Percentiles rank a stretch among this genome's conserved stretches.
Evolutionary conservation across 2,888 invertebrate species (phyloP).

Genomic region (Diadegma fenestrale): DNA sequence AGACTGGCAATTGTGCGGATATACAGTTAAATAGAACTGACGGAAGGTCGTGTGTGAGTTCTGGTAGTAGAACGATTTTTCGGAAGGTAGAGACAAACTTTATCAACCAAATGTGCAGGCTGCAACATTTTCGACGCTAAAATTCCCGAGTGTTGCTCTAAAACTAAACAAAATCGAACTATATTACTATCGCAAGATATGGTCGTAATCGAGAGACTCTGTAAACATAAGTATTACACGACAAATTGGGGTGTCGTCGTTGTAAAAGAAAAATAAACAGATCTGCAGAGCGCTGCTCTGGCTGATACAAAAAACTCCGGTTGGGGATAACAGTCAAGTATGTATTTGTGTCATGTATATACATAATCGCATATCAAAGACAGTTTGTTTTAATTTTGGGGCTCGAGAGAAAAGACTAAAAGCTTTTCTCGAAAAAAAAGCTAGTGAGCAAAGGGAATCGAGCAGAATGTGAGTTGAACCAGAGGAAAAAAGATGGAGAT

Average conservation of each 20-base stretch:
- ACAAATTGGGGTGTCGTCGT: not conserved
- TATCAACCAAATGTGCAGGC: too few relatives aligned
- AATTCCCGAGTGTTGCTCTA: not conserved
- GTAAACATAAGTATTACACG: not conserved
- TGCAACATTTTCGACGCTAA: not conserved
- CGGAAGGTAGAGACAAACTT: not conserved
- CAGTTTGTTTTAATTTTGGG: conserved; percentile 15
- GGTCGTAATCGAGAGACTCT: not conserved
- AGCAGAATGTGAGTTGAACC: not conserved
- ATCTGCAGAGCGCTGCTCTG: not conserved
- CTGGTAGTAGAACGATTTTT: not conserved
- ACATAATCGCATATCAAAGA: conserved; percentile 20
- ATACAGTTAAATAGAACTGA: not conserved
- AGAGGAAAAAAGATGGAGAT: not conserved
- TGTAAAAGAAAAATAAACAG: not conserved
- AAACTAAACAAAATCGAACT: not conserved
- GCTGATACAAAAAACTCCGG: not conserved
- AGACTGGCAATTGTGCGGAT: conserved; percentile 21
- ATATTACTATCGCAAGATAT: not conserved
- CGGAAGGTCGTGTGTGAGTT: conserved; percentile 8
- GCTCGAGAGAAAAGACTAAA: conserved; percentile 19
- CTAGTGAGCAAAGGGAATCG: not conserved
- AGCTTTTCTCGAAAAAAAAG: not conserved
- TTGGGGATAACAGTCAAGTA: not conserved
- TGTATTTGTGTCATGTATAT: not conserved